A percentile compares a stretch with the other conserved stretches of the same genome.
Evolutionary conservation across 64 coral and sea anemone species (phyloP).

Genomic region (Pocillopora damicornis): DNA sequence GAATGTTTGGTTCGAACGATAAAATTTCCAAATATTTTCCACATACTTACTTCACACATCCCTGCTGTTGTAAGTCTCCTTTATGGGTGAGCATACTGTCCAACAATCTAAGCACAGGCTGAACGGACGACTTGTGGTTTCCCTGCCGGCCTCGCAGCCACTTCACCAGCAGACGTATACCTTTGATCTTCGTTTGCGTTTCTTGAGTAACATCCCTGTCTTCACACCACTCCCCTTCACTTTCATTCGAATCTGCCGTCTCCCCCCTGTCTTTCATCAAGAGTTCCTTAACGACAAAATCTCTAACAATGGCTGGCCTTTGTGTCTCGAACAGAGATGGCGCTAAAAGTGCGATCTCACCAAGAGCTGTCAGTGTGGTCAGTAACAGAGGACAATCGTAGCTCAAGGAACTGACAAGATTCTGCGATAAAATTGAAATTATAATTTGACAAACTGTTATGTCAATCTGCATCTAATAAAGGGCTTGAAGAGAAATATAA

Average conservation of each 20-base stretch:
- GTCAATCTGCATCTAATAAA: background rate
- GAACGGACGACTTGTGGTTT: slow-evolving; percentile 47
- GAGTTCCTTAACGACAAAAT: slow-evolving; percentile 96
- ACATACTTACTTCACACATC: slow-evolving; percentile 43
- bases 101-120: slow-evolving; percentile 57
- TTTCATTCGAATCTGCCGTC: slow-evolving; percentile 1
- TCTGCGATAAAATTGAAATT: background rate
- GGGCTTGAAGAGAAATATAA: slow-evolving; percentile 58
- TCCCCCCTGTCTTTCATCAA: slow-evolving; percentile 81
- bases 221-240: slow-evolving; percentile 30
- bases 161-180: slow-evolving; percentile 53
- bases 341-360: slow-evolving; percentile 73
- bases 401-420: slow-evolving; percentile 55
- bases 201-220: slow-evolving; percentile 58
- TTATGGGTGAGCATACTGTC: slow-evolving; percentile 31
- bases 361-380: slow-evolving; percentile 70
- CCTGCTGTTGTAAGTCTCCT: slow-evolving; percentile 64
- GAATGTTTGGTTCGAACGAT: background rate
- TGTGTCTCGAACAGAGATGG: slow-evolving; percentile 78
- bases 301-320: slow-evolving; percentile 63
- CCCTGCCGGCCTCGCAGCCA: slow-evolving; percentile 44
- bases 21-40: background rate
- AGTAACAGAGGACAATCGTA: slow-evolving; percentile 70
- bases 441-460: background rate
- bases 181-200: slow-evolving; percentile 70